Percentiles rank a stretch among this genome's conserved stretches.
Evolutionary conservation across 2,797 vertebrate genomes (phyloP).

Genomic region (Gorsachius magnificus): DNA sequence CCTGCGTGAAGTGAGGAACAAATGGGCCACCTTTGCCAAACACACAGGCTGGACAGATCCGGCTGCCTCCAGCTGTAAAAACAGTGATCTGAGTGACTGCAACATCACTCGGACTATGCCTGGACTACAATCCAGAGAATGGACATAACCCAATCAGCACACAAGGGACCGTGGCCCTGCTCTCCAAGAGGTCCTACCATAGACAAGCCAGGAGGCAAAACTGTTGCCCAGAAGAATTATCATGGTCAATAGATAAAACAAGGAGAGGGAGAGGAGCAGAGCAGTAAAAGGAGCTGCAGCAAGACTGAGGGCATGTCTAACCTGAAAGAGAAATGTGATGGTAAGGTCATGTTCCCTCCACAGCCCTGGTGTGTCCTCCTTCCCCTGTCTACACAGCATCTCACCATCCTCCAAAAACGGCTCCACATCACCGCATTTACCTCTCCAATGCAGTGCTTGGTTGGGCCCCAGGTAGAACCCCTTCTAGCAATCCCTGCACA

Average conservation of each 20-base stretch:
- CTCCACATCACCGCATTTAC: background rate
- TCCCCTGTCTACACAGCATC: background rate
- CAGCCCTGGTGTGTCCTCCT: background rate
- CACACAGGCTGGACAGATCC: background rate
- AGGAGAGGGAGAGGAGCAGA: background rate
- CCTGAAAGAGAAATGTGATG: background rate
- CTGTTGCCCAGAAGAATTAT: background rate
- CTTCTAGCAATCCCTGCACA: background rate
- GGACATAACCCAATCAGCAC: background rate
- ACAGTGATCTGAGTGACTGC: background rate
- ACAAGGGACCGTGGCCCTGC: fast-evolving
- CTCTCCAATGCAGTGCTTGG: background rate
- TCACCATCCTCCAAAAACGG: background rate
- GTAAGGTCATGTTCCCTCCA: background rate
- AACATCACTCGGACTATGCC: background rate
- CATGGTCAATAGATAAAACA: background rate
- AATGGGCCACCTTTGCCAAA: background rate
- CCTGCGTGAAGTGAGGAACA: background rate
- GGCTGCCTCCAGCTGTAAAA: background rate
- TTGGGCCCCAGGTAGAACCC: background rate
- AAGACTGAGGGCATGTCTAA: background rate
- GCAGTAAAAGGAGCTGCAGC: background rate
- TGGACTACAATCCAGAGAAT: fast-evolving
- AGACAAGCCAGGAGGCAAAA: background rate
- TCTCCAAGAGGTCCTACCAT: background rate